Evolutionary conservation across 2,113 vertebrate species (phyloP).

Genomic region (Scophthalmus maximus): DNA sequence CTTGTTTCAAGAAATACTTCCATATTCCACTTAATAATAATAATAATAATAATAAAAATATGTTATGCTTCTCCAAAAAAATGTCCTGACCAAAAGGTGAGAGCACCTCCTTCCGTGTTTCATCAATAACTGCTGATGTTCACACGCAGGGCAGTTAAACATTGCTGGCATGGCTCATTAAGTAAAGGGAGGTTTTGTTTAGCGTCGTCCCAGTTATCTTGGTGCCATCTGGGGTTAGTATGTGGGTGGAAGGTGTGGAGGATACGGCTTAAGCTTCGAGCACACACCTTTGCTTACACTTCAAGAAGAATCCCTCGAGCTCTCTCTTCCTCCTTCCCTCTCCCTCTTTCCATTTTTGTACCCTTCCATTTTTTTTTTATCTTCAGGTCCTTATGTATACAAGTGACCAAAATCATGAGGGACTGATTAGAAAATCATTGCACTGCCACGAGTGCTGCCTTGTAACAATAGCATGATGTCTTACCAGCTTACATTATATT

Average conservation of each 20-base stretch:
- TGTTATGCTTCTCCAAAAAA: neutral
- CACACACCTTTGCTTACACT: slow-evolving; percentile 48
- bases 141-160: slow-evolving; percentile 49
- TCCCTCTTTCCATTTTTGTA: neutral
- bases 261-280: slow-evolving; percentile 26
- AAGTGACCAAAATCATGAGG: neutral
- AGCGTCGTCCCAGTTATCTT: slow-evolving; percentile 37
- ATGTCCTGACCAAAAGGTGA: slow-evolving; percentile 28
- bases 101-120: slow-evolving; percentile 4
- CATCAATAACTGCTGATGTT: slow-evolving; percentile 29
- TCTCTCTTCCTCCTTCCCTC: neutral
- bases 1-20: neutral
- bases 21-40: neutral
- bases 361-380: neutral
- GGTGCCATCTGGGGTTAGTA: slow-evolving; percentile 40
- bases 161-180: slow-evolving; percentile 41
- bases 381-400: neutral
- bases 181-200: slow-evolving; percentile 35
- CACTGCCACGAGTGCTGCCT: neutral
- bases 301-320: slow-evolving; percentile 10
- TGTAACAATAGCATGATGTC: neutral
- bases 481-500: too few relatives aligned
- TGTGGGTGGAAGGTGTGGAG: slow-evolving; percentile 51
- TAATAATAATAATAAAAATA: neutral
- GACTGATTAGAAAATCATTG: neutral